These are phyloP conservation scores for Ormyrus nitidulus DNA, from an alignment of 2,888 invertebrate genomes.

Conservation along the genomic window DNA sequence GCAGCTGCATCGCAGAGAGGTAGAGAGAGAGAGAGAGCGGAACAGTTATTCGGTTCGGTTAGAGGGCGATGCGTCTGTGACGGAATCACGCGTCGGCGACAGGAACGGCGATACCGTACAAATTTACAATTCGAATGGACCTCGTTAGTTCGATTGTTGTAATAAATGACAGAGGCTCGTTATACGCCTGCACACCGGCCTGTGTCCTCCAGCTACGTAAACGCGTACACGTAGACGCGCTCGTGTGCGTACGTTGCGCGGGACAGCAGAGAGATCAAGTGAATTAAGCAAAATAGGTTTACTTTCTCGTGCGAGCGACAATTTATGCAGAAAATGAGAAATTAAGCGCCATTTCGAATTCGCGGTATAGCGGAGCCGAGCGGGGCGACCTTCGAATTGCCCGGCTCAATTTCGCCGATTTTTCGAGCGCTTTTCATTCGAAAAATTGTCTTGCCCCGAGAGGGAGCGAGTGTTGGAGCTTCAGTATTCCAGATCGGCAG, in stretches of 20 bases:
- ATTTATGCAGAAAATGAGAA: conserved; percentile 11
- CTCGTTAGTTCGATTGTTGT: conserved; percentile 36
- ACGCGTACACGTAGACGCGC: neutral
- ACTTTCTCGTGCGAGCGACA: conserved; percentile 3
- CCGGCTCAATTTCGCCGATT: neutral
- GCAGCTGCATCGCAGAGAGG: neutral
- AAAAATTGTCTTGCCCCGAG: no score
- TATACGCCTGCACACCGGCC: neutral
- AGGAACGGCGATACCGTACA: conserved; percentile 9
- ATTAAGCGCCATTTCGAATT: conserved; percentile 8
- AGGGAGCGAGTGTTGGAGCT: neutral
- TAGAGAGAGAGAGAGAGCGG: neutral
- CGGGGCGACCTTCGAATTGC: neutral
- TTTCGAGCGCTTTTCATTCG: neutral
- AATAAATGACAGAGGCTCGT: conserved; percentile 28
- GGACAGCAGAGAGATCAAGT: conserved; percentile 9
- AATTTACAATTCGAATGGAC: conserved; percentile 36
- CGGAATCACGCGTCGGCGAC: conserved; percentile 13
- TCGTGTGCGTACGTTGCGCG: neutral
- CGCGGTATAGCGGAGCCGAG: neutral
- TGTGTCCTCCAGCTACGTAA: neutral
- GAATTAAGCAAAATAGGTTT: conserved; percentile 21
- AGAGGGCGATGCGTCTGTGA: neutral
- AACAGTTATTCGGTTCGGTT: neutral
- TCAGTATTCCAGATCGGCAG: neutral